Evolutionary conservation across 2,888 invertebrate species (phyloP).

Genomic region (Eupithecia centaureata): DNA sequence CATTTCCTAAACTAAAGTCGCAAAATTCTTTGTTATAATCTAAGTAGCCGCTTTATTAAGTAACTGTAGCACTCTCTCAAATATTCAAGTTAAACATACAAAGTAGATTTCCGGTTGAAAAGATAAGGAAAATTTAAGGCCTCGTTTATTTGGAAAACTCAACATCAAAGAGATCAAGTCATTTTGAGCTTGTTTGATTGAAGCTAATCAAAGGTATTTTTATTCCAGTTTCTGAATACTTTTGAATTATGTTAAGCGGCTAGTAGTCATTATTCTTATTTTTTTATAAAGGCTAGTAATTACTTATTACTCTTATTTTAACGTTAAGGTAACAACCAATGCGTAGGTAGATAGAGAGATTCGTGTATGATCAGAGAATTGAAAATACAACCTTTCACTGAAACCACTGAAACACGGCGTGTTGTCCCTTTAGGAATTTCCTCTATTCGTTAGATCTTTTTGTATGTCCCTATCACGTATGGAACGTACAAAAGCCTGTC

Average conservation of each 20-base stretch:
- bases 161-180: slow-evolving; percentile 31
- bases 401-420: slow-evolving; percentile 6
- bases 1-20: neutral
- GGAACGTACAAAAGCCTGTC: slow-evolving; percentile 4
- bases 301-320: no score
- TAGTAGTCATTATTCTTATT: neutral
- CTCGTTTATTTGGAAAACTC: slow-evolving; percentile 34
- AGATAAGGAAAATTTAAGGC: slow-evolving; percentile 22
- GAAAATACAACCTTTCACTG: neutral
- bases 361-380: neutral
- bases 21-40: neutral
- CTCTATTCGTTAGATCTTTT: slow-evolving; percentile 2
- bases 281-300: no score
- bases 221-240: slow-evolving; percentile 28
- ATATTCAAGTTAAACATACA: slow-evolving; percentile 1
- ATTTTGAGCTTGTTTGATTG: slow-evolving; percentile 31
- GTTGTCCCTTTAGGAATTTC: neutral
- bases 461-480: slow-evolving; percentile 1
- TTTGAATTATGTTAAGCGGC: slow-evolving; percentile 19
- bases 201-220: slow-evolving; percentile 25
- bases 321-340: no score
- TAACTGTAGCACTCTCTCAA: neutral
- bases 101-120: slow-evolving; percentile 10
- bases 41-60: neutral
- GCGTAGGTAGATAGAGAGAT: neutral